A percentile compares a stretch with the other conserved stretches of the same genome.
These are phyloP conservation scores for Danio kyathit DNA, from an alignment of 2,797 vertebrate species.

Conservation along the genomic window DNA sequence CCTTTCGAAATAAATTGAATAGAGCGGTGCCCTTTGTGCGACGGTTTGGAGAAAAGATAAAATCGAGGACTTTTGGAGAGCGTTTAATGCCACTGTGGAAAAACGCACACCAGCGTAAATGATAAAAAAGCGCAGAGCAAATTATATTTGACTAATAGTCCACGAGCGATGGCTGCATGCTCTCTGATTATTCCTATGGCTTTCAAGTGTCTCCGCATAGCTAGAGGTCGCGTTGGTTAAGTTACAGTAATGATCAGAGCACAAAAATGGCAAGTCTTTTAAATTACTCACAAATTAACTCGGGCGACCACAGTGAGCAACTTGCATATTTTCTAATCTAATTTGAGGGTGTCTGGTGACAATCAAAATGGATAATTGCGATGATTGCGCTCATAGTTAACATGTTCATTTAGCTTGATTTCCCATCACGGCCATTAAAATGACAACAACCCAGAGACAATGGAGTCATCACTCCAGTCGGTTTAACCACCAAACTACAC, in stretches of 20 bases:
- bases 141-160: slow-evolving; percentile 55
- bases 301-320: slow-evolving; percentile 49
- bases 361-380: slow-evolving; percentile 62
- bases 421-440: slow-evolving; percentile 53
- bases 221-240: slow-evolving; percentile 33
- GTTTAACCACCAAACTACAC: slow-evolving; percentile 36
- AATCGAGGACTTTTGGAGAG: slow-evolving; percentile 39
- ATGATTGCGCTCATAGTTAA: slow-evolving; percentile 58
- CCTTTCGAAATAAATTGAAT: slow-evolving; percentile 44
- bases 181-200: slow-evolving; percentile 43
- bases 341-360: slow-evolving; percentile 62
- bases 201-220: slow-evolving; percentile 44
- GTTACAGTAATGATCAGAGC: slow-evolving; percentile 52
- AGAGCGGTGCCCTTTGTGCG: slow-evolving; percentile 17
- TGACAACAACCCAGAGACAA: slow-evolving; percentile 53
- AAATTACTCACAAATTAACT: slow-evolving; percentile 57
- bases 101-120: slow-evolving; percentile 27
- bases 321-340: slow-evolving; percentile 58
- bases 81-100: slow-evolving; percentile 29
- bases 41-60: slow-evolving; percentile 30
- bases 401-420: slow-evolving; percentile 63
- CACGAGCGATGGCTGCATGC: slow-evolving; percentile 28
- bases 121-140: slow-evolving; percentile 33
- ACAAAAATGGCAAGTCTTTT: slow-evolving; percentile 52
- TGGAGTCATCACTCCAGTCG: slow-evolving; percentile 36